Base-by-base conservation (phyloP, 2,888 invertebrate genomes). In the Phanerotoma sp. region DNA sequence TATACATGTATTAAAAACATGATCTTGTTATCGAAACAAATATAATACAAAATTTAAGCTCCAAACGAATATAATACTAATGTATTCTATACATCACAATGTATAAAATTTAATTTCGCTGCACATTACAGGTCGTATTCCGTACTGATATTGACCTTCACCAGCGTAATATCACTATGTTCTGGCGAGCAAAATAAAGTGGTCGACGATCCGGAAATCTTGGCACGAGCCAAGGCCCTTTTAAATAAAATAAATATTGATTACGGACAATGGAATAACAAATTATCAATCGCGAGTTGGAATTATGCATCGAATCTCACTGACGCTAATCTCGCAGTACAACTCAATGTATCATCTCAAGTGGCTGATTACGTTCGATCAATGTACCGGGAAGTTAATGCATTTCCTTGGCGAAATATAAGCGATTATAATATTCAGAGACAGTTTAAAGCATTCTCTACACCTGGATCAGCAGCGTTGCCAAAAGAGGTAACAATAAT, bases 281-380 rank as follows among this genome's bases (percentile, higher is more conserved):
- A 80, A n/a, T 82, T 81, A 4, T 80, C 82, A 0, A 62, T 84
- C 3, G 86, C 87, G 0, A 82, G 84, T 54, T 92, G 92, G 91
- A 82, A 80, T 0, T 91, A 91, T 70, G 86, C 85, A 0, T 86
- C 89, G 0, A 88, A 92, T 71, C 82, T 92, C 37, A 91, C 87
- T 0, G 85, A 88, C 48, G 84, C 83, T 53, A 91, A 87, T 75
- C 81, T 87, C 50, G 81, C 82, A 28, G 71, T 69, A 11, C 82
- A 83, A 73, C 77, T 83, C 66, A 66, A 69, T 32, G 74, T 80
- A 1, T 72, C 78, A 1, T 66, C 77, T 1, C 75, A 79, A 53
- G 70, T 73, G 7, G 79, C 81, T 0, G 80, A 82, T 56, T 82
- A 83, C 66, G 80, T 81, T 51, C 89, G 89, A 66, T 77, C 81